A percentile compares a stretch with the other conserved stretches of the same genome.
phyloP scores from a whole-genome alignment of 2,113 vertebrate genomes.

The Hucho hucho region DNA sequence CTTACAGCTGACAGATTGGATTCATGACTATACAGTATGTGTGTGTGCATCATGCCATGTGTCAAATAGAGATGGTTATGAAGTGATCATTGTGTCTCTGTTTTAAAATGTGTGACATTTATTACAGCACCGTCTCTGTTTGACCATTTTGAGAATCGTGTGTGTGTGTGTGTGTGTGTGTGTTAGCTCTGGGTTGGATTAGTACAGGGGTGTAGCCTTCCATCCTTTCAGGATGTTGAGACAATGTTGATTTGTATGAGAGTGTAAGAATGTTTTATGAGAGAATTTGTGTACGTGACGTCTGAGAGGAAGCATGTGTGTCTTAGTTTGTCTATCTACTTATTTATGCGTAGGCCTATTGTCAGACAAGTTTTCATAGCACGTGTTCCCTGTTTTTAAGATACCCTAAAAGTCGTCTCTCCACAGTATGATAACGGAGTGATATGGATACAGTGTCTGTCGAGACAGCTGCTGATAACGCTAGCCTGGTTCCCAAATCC shows the following conservation, averaged over 20 bases:
- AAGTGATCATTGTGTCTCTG: not conserved
- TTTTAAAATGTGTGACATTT: not conserved
- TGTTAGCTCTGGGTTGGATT: not conserved
- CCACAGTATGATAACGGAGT: too few species aligned
- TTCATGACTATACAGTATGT: not conserved
- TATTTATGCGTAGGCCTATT: not conserved
- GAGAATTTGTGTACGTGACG: not conserved
- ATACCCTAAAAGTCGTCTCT: too few species aligned
- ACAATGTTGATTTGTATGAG: not conserved
- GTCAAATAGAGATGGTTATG: not conserved
- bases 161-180: not conserved
- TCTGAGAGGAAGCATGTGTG: not conserved
- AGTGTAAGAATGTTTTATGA: not conserved
- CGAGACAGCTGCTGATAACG: not conserved
- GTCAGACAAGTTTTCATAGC: not conserved
- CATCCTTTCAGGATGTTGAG: not conserved
- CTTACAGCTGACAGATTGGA: not conserved
- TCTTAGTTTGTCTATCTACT: not conserved
- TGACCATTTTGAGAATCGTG: not conserved
- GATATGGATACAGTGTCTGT: not conserved
- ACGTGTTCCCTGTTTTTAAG: not conserved
- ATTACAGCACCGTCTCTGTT: not conserved
- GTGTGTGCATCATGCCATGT: slow-evolving; percentile 1
- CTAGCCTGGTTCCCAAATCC: too few species aligned
- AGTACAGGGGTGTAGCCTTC: not conserved